phyloP scores from a whole-genome alignment of 2,888 invertebrate genomes.

The Rhingia rostrata region DNA sequence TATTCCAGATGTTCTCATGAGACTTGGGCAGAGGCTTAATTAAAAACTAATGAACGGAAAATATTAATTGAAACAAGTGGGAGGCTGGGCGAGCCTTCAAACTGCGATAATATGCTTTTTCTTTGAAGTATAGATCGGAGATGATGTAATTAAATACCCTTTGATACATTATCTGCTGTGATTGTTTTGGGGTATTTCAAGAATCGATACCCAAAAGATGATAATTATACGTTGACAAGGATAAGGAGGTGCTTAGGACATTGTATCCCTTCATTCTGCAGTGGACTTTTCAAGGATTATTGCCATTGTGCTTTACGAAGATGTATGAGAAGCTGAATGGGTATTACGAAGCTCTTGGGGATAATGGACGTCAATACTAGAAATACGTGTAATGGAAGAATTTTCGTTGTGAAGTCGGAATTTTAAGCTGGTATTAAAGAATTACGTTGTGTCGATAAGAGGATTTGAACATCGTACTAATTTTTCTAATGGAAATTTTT shows the following conservation, averaged over 20 bases:
- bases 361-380: not conserved
- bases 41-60: slow-evolving; percentile 37
- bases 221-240: slow-evolving; percentile 9
- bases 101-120: slow-evolving; percentile 9
- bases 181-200: slow-evolving; percentile 14
- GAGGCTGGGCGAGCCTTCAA: not conserved
- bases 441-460: too few relatives aligned
- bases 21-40: slow-evolving; percentile 9
- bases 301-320: not conserved
- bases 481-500: too few relatives aligned
- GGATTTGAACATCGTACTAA: too few relatives aligned
- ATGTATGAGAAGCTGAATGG: not conserved
- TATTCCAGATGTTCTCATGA: not conserved
- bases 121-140: slow-evolving; percentile 12
- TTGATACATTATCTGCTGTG: slow-evolving; percentile 15
- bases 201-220: slow-evolving; percentile 16
- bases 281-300: not conserved
- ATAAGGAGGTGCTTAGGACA: not conserved
- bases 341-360: not conserved
- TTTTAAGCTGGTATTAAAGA: too few relatives aligned
- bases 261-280: slow-evolving; percentile 2
- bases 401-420: not conserved
- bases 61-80: slow-evolving; percentile 10
- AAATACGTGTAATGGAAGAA: not conserved
- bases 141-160: slow-evolving; percentile 20